These are phyloP conservation scores for Pterocles gutturalis DNA, from an alignment of 2,113 vertebrate genomes.

Conservation along the genomic window DNA sequence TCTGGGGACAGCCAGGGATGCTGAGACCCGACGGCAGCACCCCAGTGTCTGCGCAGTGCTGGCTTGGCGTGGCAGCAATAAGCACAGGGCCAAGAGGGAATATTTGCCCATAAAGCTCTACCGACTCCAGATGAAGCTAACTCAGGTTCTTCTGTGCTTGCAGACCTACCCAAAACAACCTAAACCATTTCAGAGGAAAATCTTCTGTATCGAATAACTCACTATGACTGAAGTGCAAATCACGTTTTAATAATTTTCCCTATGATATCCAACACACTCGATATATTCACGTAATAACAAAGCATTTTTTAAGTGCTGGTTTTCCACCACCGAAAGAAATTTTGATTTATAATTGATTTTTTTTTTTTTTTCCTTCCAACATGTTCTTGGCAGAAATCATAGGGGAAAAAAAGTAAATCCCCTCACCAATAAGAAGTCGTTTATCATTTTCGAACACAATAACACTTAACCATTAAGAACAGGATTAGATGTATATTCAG, in stretches of 20 bases:
- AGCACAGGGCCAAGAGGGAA: background rate
- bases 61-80: background rate
- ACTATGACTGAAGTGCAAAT: background rate
- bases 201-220: background rate
- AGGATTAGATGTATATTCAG: slow-evolving; percentile 30
- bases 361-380: background rate
- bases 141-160: background rate
- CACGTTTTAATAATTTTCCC: background rate
- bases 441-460: slow-evolving; percentile 25
- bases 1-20: background rate
- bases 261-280: background rate
- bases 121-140: background rate
- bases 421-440: background rate
- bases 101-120: background rate
- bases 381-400: background rate
- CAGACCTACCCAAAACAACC: background rate
- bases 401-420: slow-evolving; percentile 18
- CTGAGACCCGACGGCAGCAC: background rate
- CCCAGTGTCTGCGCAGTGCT: rapidly evolving
- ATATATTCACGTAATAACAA: background rate
- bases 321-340: background rate
- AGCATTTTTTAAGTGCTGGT: background rate
- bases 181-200: background rate
- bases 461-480: background rate
- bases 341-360: background rate